A percentile compares a stretch with the other conserved stretches of the same genome.
These are phyloP conservation scores for Styela clava DNA, from an alignment of 23 tunicate species.

Conservation along the genomic window DNA sequence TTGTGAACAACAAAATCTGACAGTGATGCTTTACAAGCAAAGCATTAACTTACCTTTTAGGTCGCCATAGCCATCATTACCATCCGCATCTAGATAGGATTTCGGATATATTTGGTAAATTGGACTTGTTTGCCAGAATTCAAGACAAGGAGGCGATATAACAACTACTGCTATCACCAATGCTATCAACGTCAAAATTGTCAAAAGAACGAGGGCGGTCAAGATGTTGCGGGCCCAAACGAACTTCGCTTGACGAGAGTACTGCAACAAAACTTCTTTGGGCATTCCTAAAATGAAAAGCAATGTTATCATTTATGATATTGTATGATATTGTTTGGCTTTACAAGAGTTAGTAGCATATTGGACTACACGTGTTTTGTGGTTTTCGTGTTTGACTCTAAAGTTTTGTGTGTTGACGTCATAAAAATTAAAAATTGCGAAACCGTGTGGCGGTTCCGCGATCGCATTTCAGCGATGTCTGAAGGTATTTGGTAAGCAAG, in stretches of 20 bases:
- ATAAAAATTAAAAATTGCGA: no score
- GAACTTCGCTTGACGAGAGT: conserved; percentile 73
- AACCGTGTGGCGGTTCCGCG: no score
- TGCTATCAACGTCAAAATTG: conserved; percentile 59
- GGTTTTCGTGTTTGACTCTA: no score
- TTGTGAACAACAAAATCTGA: no score
- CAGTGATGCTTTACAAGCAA: no score
- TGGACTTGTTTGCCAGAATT: conserved; percentile 86
- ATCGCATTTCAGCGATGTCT: no score
- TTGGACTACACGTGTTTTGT: no score
- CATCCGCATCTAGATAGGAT: conserved; percentile 36
- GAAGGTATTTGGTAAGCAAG: no score
- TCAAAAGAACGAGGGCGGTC: conserved; percentile 48
- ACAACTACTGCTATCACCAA: conserved; percentile 85
- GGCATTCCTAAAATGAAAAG: conserved; percentile 68
- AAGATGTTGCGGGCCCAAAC: conserved; percentile 85
- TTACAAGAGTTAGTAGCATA: background rate
- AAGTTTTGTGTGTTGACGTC: no score
- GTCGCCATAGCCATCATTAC: conserved; percentile 5
- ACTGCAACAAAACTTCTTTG: conserved; percentile 75
- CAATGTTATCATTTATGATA: background rate
- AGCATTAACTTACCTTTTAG: conserved; percentile 17
- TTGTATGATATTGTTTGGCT: background rate
- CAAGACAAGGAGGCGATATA: conserved; percentile 83
- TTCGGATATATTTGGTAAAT: conserved; percentile 82